Conservation (phyloP, 92 coral and sea anemone species). For the Zoanthus sansibaricus region DNA sequence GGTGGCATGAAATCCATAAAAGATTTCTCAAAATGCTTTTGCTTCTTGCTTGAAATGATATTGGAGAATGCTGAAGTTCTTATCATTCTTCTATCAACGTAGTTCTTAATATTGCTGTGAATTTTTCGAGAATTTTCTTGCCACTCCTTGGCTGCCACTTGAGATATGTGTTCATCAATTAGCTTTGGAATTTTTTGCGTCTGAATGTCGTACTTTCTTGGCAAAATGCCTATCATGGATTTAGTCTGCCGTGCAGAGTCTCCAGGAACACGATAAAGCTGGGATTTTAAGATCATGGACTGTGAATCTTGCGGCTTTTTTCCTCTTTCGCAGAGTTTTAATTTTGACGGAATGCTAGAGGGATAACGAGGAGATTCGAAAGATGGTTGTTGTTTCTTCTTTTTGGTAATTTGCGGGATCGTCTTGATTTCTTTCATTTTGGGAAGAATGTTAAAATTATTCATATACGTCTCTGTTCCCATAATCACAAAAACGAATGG, state of each 20-base stretch:
- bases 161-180: conserved; percentile 31
- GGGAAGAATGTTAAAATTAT: background rate
- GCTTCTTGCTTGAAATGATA: background rate
- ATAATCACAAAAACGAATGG: background rate
- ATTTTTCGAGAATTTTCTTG: conserved; percentile 32
- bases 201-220: background rate
- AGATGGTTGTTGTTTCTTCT: background rate
- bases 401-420: background rate
- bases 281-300: conserved; percentile 19
- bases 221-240: background rate
- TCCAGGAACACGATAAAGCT: conserved; percentile 3
- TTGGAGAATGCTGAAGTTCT: conserved; percentile 2
- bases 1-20: conserved; percentile 16
- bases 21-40: background rate
- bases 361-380: background rate
- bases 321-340: background rate
- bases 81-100: conserved; percentile 27
- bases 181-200: conserved; percentile 8
- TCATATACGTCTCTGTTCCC: background rate
- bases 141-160: conserved; percentile 7
- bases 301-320: background rate
- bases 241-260: background rate
- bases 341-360: background rate
- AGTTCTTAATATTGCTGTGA: conserved; percentile 46
- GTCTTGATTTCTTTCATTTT: background rate